Evolutionary conservation across 1,140 invertebrate genomes (phyloP), one percentile per base, ranked within the genome.

Genomic region (fruit fly (Drosophila melanogaster)): DNA sequence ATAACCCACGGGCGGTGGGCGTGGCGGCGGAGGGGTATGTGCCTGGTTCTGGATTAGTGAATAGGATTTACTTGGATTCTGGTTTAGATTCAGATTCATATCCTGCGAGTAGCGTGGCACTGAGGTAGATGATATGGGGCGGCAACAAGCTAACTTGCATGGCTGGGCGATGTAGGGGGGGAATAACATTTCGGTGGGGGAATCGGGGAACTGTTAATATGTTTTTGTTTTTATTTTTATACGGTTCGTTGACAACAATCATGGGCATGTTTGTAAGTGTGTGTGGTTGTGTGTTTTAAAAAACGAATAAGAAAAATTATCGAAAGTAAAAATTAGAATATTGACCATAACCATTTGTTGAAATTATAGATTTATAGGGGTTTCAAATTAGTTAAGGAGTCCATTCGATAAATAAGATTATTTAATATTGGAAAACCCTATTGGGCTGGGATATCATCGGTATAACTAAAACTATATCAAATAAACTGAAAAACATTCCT

Each of bases 131-230:
- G 90, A 72, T 57, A 79, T 10, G 41, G 71, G 57, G 50, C 58
- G 91, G 33, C 91, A 92, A 65, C 91, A 92, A 54, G 91, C 77
- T 50, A 92, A 77, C 72, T 92, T 81, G 73, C 91, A 92, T 22
- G 91, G 91, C 24, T 84, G 91, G 61, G 91, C 91, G 43, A 92
- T 92, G 54, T 92, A 91, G 40, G 91, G 91, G 15, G 91, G 91
- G 79, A 92, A 92, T 62, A 92, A 69, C 91, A 92, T 91, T 92
- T 92, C 91, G 70, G 73, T 89, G 56, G 91, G 89, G 74, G 90
- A 90, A 56, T 92, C 91, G 74, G 91, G 89, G 57, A 92, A 78
- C 91, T 92, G 62, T 69, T 73, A 67, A 46, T 62, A 22, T 19
- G 15, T 41, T 38, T 44, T 30, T 19, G 24, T 24, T 24, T 0